phyloP scores from a whole-genome alignment of 1,140 invertebrate genomes.

The Drosophila nigrodunni region DNA sequence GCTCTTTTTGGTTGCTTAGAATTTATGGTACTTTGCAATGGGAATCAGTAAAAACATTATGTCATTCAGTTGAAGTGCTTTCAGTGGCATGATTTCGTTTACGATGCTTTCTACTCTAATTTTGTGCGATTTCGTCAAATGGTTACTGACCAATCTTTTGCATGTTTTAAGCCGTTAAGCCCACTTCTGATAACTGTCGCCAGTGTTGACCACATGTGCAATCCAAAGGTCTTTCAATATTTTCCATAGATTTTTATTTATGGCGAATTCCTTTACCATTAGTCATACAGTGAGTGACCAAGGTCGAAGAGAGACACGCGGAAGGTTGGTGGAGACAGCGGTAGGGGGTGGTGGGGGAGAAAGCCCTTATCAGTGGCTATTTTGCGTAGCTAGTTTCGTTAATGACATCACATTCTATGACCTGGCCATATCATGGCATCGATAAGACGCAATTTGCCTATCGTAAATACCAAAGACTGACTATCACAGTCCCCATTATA shows the following conservation, averaged over 20 bases:
- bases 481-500: conserved; percentile 43
- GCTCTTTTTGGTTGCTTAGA: neutral
- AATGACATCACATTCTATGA: conserved; percentile 74
- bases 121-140: conserved; percentile 19
- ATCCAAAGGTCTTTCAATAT: conserved; percentile 4
- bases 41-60: conserved; percentile 23
- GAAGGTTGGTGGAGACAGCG: neutral
- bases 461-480: conserved; percentile 71
- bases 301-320: neutral
- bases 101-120: conserved; percentile 16
- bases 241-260: conserved; percentile 28
- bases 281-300: conserved; percentile 14
- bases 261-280: conserved; percentile 30
- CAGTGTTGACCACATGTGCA: neutral
- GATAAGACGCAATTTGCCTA: conserved; percentile 71
- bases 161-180: conserved; percentile 25
- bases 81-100: conserved; percentile 19
- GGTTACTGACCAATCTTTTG: neutral
- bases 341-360: neutral
- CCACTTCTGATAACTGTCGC: conserved; percentile 3
- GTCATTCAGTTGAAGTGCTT: conserved; percentile 18
- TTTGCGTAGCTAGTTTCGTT: conserved; percentile 13
- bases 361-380: conserved; percentile 45
- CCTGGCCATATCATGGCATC: conserved; percentile 33
- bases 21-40: conserved; percentile 6